These are phyloP conservation scores for Ips typographus DNA, from an alignment of 1,140 invertebrate genomes.

Conservation along the genomic window DNA sequence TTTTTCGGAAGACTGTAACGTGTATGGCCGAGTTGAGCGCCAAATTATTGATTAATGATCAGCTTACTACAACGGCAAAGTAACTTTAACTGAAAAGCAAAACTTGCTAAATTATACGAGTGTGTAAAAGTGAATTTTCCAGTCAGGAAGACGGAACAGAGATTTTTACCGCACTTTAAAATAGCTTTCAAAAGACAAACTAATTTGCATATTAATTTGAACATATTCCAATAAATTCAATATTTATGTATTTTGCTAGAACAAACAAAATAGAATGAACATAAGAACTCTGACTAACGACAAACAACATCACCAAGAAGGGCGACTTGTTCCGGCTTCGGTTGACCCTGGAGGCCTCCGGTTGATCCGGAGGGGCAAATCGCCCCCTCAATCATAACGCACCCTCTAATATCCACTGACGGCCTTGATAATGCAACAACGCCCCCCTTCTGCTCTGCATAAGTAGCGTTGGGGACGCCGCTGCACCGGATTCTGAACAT, in stretches of 20 bases:
- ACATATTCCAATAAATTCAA: too few species aligned
- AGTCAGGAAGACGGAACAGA: too few species aligned
- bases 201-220: too few species aligned
- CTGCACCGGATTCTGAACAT: conserved; percentile 24
- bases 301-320: conserved; percentile 27
- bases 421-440: conserved; percentile 51
- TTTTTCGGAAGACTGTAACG: too few species aligned
- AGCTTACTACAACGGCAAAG: too few species aligned
- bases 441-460: conserved; percentile 44
- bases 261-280: background rate
- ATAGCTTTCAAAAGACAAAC: too few species aligned
- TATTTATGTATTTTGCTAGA: too few species aligned
- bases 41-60: background rate
- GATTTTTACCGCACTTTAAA: too few species aligned
- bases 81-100: too few species aligned
- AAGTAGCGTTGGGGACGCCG: conserved; percentile 36
- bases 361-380: conserved; percentile 44
- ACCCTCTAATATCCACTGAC: conserved; percentile 53
- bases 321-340: conserved; percentile 44
- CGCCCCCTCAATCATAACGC: conserved; percentile 52
- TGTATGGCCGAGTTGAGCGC: too few species aligned
- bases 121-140: too few species aligned
- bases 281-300: conserved; percentile 7
- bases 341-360: conserved; percentile 45
- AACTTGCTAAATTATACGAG: too few species aligned